Conservation (phyloP, 2,797 vertebrate genomes). For the Borostomias antarcticus region DNA sequence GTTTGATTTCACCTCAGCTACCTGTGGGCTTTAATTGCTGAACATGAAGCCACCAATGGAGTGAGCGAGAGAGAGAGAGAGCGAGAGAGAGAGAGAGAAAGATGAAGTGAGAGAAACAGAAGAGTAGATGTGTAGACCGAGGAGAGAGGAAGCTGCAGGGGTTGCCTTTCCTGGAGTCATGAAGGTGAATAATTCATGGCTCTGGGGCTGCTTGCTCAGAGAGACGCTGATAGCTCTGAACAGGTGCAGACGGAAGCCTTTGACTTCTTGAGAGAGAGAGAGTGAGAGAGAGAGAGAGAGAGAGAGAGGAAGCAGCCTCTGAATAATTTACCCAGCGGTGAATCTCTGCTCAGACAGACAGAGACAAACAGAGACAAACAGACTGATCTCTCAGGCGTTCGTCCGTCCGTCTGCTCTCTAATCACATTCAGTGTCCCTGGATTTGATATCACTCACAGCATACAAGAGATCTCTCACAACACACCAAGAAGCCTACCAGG, state of each 20-base stretch:
- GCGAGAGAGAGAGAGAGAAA: neutral
- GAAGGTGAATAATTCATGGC: constrained; percentile 64
- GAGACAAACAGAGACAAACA: neutral
- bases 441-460: neutral
- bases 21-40: neutral
- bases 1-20: neutral
- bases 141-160: constrained; percentile 31
- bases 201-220: constrained; percentile 41
- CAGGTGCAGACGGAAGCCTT: constrained; percentile 35
- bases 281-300: neutral
- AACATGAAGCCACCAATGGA: constrained; percentile 13
- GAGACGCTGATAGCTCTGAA: constrained; percentile 53
- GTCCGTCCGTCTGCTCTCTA: neutral
- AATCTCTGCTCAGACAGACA: neutral
- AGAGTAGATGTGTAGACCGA: constrained; percentile 21
- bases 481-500: neutral
- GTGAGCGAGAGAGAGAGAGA: constrained; percentile 10
- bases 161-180: constrained; percentile 45
- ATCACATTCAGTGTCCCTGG: neutral
- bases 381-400: neutral
- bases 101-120: neutral
- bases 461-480: neutral
- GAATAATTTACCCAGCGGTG: constrained; percentile 63
- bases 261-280: too few relatives aligned
- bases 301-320: constrained; percentile 52